Evolutionary conservation across 2,797 vertebrate genomes (phyloP).

Genomic region (Xenops minutus): DNA sequence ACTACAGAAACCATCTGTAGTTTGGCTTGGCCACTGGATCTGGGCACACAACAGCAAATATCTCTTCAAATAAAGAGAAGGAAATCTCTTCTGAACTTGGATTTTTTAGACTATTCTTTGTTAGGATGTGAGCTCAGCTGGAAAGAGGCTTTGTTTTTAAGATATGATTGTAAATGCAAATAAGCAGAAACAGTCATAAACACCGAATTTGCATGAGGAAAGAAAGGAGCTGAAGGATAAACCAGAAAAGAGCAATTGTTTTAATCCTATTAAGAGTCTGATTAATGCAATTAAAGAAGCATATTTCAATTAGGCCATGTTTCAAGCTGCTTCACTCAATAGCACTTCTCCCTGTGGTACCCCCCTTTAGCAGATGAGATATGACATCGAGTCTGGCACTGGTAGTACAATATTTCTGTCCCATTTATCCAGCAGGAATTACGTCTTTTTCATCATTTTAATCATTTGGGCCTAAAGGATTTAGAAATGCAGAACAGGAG

Average conservation of each 20-base stretch:
- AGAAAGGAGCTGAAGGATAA: not conserved
- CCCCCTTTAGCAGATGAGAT: not conserved
- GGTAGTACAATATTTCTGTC: not conserved
- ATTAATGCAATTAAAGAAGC: constrained; percentile 38
- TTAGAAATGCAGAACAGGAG: not conserved
- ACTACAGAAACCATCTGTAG: not conserved
- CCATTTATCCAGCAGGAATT: not conserved
- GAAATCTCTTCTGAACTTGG: not conserved
- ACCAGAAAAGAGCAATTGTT: not conserved
- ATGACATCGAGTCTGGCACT: not conserved
- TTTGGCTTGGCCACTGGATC: not conserved
- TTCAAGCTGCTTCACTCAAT: constrained; percentile 8
- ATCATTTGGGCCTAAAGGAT: not conserved
- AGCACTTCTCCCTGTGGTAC: not conserved
- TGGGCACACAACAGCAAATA: not conserved
- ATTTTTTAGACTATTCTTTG: not conserved
- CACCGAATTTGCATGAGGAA: not conserved
- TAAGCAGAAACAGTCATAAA: not conserved
- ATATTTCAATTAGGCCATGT: constrained; percentile 23
- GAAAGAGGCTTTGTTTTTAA: not conserved
- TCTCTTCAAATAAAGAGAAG: not conserved
- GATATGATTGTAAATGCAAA: not conserved
- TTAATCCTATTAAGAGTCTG: constrained; percentile 39
- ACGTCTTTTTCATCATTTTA: not conserved
- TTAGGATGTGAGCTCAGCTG: not conserved